Conservation (phyloP, 2,797 vertebrate genomes). For the Danio albolineatus region DNA sequence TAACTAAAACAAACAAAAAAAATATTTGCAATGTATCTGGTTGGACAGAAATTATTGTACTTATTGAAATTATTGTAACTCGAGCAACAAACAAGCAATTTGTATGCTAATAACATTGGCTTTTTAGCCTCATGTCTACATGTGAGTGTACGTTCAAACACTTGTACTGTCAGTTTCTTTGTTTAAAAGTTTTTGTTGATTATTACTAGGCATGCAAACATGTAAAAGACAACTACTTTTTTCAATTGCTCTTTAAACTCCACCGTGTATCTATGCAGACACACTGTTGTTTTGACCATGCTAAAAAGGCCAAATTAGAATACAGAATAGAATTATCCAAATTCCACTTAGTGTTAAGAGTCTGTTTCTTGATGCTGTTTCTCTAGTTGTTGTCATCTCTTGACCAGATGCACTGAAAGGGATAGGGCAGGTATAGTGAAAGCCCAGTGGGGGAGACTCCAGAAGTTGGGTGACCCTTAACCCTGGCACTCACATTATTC, state of each 20-base stretch:
- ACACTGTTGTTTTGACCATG: conserved; percentile 4
- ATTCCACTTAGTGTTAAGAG: conserved; percentile 72
- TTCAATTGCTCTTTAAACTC: neutral
- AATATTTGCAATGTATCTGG: too few species aligned
- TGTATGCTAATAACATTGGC: too few species aligned
- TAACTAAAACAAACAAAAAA: too few species aligned
- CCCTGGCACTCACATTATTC: conserved; percentile 86
- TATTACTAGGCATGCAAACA: too few species aligned
- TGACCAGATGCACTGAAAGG: conserved; percentile 55
- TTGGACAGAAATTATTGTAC: too few species aligned
- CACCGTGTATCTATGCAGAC: neutral
- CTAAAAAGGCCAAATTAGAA: conserved; percentile 29
- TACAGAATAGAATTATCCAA: conserved; percentile 70
- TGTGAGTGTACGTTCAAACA: too few species aligned
- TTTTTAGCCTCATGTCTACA: too few species aligned
- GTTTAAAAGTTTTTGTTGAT: too few species aligned
- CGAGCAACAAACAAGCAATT: too few species aligned
- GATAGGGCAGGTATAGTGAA: conserved; percentile 84
- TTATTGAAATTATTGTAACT: too few species aligned
- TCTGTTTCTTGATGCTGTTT: conserved; percentile 24
- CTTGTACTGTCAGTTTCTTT: too few species aligned
- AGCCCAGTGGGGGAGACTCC: conserved; percentile 61
- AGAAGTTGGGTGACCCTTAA: conserved; percentile 84
- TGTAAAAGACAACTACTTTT: neutral
- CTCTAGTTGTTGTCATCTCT: conserved; percentile 31